These are phyloP conservation scores for Yponomeuta evonymella DNA, from an alignment of 2,888 invertebrate species.

Conservation along the genomic window DNA sequence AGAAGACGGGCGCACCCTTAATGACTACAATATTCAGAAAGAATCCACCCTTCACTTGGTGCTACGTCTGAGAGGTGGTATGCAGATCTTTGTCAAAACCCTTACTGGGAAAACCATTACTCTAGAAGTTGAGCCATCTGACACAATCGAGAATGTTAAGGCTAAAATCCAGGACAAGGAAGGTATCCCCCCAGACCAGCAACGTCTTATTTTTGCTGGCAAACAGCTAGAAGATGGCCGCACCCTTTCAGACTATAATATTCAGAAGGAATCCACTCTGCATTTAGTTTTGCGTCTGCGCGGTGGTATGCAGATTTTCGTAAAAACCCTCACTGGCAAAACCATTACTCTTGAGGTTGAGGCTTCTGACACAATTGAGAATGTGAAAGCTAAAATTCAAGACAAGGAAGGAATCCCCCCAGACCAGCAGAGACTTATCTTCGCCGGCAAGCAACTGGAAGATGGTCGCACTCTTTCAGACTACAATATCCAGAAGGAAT, in stretches of 20 bases:
- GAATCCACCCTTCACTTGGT: slow-evolving; percentile 34
- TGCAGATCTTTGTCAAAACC: slow-evolving; percentile 34
- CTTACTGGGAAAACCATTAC: slow-evolving; percentile 37
- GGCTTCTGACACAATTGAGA: slow-evolving; percentile 33
- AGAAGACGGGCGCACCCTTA: slow-evolving; percentile 34
- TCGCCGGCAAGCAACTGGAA: slow-evolving; percentile 34
- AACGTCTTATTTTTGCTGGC: slow-evolving; percentile 38
- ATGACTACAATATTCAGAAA: slow-evolving; percentile 35
- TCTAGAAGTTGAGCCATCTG: slow-evolving; percentile 36
- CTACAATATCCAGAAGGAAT: slow-evolving; percentile 36
- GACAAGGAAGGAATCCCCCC: slow-evolving; percentile 36
- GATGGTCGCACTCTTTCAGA: slow-evolving; percentile 33
- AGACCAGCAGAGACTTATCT: slow-evolving; percentile 33
- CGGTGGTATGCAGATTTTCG: slow-evolving; percentile 50
- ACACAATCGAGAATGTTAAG: slow-evolving; percentile 43
- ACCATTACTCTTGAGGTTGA: slow-evolving; percentile 41
- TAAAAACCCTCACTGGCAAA: slow-evolving; percentile 41
- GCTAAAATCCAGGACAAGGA: slow-evolving; percentile 43
- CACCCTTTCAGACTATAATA: slow-evolving; percentile 41
- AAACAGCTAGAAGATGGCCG: slow-evolving; percentile 48
- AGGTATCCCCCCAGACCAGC: slow-evolving; percentile 43
- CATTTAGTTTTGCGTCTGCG: slow-evolving; percentile 39
- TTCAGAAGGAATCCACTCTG: slow-evolving; percentile 45
- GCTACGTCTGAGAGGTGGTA: slow-evolving; percentile 30
- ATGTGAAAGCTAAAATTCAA: slow-evolving; percentile 35